phyloP scores from a whole-genome alignment of 2,797 vertebrate genomes.

The Takifugu ocellatus region DNA sequence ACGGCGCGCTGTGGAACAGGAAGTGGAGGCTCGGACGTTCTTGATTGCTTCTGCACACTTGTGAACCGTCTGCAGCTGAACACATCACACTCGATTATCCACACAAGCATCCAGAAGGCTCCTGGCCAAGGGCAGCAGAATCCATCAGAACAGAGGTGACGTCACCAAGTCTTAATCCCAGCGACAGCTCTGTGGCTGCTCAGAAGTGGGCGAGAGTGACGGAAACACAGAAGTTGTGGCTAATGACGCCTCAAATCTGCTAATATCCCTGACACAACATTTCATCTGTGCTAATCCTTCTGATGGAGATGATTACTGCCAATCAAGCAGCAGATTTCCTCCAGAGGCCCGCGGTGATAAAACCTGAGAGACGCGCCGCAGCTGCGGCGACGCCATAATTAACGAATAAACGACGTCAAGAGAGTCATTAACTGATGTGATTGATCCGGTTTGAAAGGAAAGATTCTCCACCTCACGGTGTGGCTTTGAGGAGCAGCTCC shows the following conservation, averaged over 20 bases:
- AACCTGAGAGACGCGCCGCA: slow-evolving; percentile 14
- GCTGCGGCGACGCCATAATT: slow-evolving; percentile 2
- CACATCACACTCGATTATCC: too few relatives aligned
- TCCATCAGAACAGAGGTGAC: too few relatives aligned
- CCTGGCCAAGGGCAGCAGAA: too few relatives aligned
- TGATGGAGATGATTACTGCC: slow-evolving; percentile 39
- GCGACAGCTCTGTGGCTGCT: slow-evolving; percentile 10
- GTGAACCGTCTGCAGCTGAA: too few relatives aligned
- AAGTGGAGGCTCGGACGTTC: too few relatives aligned
- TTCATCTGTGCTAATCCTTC: slow-evolving; percentile 21
- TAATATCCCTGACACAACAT: slow-evolving; percentile 16
- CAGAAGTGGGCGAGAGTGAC: slow-evolving; percentile 21
- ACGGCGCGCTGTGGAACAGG: too few relatives aligned
- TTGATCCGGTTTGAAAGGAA: slow-evolving; percentile 4
- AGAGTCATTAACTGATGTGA: slow-evolving; percentile 2
- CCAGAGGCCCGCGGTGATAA: slow-evolving; percentile 1
- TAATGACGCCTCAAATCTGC: slow-evolving; percentile 15
- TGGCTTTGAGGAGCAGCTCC: neutral
- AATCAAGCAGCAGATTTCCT: slow-evolving; percentile 25
- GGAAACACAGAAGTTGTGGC: slow-evolving; percentile 7
- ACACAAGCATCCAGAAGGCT: too few relatives aligned
- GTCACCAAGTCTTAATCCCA: neutral
- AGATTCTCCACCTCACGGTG: neutral
- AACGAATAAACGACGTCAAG: slow-evolving; percentile 7
- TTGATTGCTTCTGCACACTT: too few relatives aligned